Percentiles rank a stretch among this genome's conserved stretches.
Conservation (phyloP, 2,113 vertebrate species). For the Oreotrochilus melanogaster region DNA sequence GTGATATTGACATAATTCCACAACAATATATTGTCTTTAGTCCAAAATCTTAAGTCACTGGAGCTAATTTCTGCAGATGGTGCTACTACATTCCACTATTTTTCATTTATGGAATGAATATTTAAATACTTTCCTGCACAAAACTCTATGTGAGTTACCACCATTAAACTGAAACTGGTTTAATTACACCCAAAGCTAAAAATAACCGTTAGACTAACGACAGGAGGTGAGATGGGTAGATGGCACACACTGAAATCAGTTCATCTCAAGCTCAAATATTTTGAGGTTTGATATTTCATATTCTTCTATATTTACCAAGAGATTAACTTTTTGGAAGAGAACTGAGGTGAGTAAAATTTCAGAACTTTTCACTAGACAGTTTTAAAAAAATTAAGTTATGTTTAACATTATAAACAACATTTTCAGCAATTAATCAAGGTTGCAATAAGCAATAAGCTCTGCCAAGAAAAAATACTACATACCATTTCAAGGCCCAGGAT, state of each 20-base stretch:
- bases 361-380: neutral
- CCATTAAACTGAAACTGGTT: neutral
- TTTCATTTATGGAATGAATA: neutral
- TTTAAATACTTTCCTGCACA: neutral
- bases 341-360: accelerated
- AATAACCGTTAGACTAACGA: accelerated
- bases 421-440: neutral
- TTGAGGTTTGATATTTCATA: neutral
- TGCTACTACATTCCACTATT: neutral
- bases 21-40: neutral
- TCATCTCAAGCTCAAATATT: neutral
- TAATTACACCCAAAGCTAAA: neutral
- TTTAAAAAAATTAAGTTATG: neutral
- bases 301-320: neutral
- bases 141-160: neutral
- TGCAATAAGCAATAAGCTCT: neutral
- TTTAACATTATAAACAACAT: neutral
- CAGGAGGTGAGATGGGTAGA: neutral
- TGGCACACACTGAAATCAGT: neutral
- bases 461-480: neutral
- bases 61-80: neutral
- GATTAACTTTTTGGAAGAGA: neutral
- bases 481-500: conserved; percentile 98
- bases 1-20: accelerated
- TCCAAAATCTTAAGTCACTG: neutral